Evolutionary conservation across 2,888 invertebrate species (phyloP), one percentile per base, ranked within the genome.

Genomic region (Dolichomitus sp.): DNA sequence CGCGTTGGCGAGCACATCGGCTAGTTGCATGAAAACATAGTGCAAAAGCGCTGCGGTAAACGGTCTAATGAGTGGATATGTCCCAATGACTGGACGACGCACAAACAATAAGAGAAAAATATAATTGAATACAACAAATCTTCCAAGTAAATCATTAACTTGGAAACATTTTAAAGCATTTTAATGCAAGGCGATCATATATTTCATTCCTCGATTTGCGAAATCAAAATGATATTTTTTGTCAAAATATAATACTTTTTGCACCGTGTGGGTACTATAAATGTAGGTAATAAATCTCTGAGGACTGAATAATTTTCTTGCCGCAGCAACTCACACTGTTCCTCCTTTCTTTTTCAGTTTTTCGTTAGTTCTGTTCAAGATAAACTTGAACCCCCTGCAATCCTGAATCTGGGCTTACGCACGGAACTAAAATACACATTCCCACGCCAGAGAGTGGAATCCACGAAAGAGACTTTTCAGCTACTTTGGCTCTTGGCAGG

Each of bases 1-100:
- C 57, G 75, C 65, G 63, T 65, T 66, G 54, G 54, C 75, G 75
- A 74, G 65, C 65, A 57, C 63, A 63, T 63, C 69, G 68, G 11
- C 12, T 12, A 19, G 68, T 57, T 68, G 76, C 68, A 37, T 12
- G n/a, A 42, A 30, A 27, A 19, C 27, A 14, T 33, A 27, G 27
- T 27, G n/a, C 23, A 48, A 50, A 40, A 54, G 27, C 40, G 37
- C 72, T 45, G 30, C 57, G 9, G 17, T n/a, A 4, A 14, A 40
- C 37, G 33, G 45, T 2, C 14, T 2, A 23, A 23, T 23, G 2
- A 23, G 1, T 23, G 23, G 23, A 23, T 2, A 23, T 1, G 23
- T 23, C 23, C 23, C 23, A 1, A 2, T 23, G 23, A 23, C 2
- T 23, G 23, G 2, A 23, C 23, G 23, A 23, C 23, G 23, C 23